Evolutionary conservation across 2,888 invertebrate species (phyloP).

Genomic region (Mythimna vitellina): DNA sequence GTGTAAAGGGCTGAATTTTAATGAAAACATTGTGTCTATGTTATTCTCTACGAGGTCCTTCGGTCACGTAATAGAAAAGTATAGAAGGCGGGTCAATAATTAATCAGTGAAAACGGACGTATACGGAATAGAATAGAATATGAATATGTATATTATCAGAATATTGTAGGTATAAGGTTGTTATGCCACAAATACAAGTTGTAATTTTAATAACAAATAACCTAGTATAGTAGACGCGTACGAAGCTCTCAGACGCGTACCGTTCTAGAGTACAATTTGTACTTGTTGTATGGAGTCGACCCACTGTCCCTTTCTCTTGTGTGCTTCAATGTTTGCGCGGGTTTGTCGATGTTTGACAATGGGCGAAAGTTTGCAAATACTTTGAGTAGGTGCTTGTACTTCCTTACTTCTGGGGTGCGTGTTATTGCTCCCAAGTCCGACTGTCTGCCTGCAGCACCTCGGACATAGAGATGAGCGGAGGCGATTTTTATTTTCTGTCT

Average conservation of each 20-base stretch:
- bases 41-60: background rate
- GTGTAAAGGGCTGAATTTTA: conserved; percentile 40
- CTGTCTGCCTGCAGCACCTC: background rate
- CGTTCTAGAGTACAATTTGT: too few relatives aligned
- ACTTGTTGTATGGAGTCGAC: background rate
- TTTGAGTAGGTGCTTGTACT: conserved; percentile 6
- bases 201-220: background rate
- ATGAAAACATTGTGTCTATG: conserved; percentile 32
- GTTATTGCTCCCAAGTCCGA: background rate
- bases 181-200: background rate
- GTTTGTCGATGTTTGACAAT: conserved; percentile 1
- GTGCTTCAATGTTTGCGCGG: background rate
- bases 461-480: background rate
- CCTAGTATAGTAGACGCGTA: too few relatives aligned
- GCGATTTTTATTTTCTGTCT: background rate
- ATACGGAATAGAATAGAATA: too few relatives aligned
- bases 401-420: background rate
- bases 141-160: too few relatives aligned
- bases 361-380: background rate
- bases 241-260: too few relatives aligned
- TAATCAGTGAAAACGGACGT: background rate
- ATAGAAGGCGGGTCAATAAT: background rate
- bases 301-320: background rate
- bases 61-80: background rate
- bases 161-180: too few relatives aligned